Conservation (phyloP, 53 echinoderm and acorn worm species). For the Henricia sp. region DNA sequence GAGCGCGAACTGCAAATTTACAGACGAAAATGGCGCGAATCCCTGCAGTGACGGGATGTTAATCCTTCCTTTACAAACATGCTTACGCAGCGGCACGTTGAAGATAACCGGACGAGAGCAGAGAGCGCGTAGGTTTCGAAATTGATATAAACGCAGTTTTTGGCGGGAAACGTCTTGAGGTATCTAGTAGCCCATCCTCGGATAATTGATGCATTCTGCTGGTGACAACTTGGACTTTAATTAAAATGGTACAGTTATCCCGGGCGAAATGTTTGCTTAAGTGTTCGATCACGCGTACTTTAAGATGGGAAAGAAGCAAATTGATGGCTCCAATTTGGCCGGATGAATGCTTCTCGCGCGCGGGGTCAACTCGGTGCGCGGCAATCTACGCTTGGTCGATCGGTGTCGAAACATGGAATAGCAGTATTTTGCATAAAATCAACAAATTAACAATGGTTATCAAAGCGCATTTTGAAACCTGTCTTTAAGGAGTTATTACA, state of each 20-base stretch:
- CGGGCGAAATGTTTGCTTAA: not conserved
- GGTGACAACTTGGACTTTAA: constrained; percentile 1
- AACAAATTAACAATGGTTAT: too few species aligned
- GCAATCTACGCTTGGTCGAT: not conserved
- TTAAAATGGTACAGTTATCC: not conserved
- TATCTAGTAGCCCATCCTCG: not conserved
- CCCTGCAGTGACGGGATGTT: not conserved
- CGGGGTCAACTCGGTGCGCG: not conserved
- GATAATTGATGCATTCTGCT: constrained; percentile 6
- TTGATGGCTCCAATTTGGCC: not conserved
- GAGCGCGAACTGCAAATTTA: not conserved
- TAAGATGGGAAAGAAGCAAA: not conserved
- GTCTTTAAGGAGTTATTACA: too few species aligned
- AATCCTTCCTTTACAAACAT: not conserved
- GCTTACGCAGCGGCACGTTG: not conserved
- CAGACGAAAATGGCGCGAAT: not conserved
- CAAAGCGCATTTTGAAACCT: too few species aligned
- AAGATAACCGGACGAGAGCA: not conserved
- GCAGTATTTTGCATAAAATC: too few species aligned
- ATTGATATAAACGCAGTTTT: not conserved
- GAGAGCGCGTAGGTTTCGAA: constrained; percentile 4
- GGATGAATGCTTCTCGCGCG: not conserved
- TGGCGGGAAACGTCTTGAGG: not conserved
- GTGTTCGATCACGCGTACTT: not conserved
- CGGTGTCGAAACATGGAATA: not conserved